Conservation (phyloP, 2,113 vertebrate species). For the mouse (Mus musculus) region DNA sequence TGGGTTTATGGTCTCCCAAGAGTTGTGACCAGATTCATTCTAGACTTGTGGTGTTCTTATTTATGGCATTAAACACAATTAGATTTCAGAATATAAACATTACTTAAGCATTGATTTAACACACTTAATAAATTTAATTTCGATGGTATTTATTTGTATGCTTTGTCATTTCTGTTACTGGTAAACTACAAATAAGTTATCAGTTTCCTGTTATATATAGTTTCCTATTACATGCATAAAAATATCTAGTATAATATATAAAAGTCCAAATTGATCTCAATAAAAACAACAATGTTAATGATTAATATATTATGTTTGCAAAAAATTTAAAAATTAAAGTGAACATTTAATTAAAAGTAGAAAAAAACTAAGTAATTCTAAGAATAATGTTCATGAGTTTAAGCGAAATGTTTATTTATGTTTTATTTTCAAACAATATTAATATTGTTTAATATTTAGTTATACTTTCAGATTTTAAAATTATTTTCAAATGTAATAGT, state of each 20-base stretch:
- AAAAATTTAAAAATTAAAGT: neutral
- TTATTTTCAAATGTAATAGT: neutral
- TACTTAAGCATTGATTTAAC: neutral
- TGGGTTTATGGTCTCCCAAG: neutral
- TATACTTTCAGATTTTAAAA: neutral
- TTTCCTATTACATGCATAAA: neutral
- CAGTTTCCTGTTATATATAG: neutral
- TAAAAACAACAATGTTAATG: slow-evolving; percentile 19
- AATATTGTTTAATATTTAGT: neutral
- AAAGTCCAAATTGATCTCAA: slow-evolving; percentile 7
- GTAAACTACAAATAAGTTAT: neutral
- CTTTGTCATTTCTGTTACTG: neutral
- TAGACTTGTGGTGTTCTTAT: neutral
- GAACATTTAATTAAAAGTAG: neutral
- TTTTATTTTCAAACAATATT: neutral
- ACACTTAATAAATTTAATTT: neutral
- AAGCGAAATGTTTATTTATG: neutral
- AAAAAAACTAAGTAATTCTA: neutral
- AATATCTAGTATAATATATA: neutral
- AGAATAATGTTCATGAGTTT: neutral
- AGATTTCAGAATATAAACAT: neutral
- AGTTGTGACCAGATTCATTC: neutral
- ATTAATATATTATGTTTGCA: neutral
- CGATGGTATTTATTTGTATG: neutral
- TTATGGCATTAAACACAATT: neutral